phyloP scores from a whole-genome alignment of 92 coral and sea anemone genomes.

The Epizoanthus rinbou region DNA sequence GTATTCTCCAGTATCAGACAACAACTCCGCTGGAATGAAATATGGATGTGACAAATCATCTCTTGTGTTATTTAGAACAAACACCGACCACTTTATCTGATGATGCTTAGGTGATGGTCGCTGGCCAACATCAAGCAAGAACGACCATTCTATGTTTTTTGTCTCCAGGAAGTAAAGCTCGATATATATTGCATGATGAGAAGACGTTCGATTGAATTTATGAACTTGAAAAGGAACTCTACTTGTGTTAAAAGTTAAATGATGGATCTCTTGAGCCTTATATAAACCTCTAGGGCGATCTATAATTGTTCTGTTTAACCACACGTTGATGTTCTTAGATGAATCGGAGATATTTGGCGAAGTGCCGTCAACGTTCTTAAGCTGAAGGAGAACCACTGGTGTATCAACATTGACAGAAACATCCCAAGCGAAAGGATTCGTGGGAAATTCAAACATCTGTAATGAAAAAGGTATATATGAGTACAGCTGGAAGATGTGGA shows the following conservation, averaged over 20 bases:
- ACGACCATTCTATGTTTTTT: slow-evolving; percentile 49
- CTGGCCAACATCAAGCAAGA: slow-evolving; percentile 52
- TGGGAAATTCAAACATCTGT: slow-evolving; percentile 62
- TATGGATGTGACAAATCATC: slow-evolving; percentile 3
- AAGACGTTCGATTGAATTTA: slow-evolving; percentile 53
- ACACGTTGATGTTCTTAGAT: slow-evolving; percentile 46
- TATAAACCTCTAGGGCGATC: neutral
- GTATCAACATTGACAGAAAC: slow-evolving; percentile 53
- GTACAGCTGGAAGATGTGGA: neutral
- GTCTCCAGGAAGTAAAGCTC: slow-evolving; percentile 53
- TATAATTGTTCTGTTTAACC: slow-evolving; percentile 14
- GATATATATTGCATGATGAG: slow-evolving; percentile 54
- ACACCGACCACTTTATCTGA: slow-evolving; percentile 52
- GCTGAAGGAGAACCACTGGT: slow-evolving; percentile 51
- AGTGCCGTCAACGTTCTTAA: slow-evolving; percentile 54
- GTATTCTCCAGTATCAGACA: slow-evolving; percentile 37
- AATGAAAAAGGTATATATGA: neutral
- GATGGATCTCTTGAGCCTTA: neutral
- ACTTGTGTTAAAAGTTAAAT: slow-evolving; percentile 11
- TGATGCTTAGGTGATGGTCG: slow-evolving; percentile 43
- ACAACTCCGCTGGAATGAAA: slow-evolving; percentile 20
- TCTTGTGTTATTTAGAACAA: slow-evolving; percentile 38
- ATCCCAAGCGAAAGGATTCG: slow-evolving; percentile 60
- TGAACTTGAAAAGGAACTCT: slow-evolving; percentile 41
- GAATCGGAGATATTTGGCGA: slow-evolving; percentile 45